phyloP scores from a whole-genome alignment of 2,797 vertebrate genomes.

The Macrochelys suwanniensis region DNA sequence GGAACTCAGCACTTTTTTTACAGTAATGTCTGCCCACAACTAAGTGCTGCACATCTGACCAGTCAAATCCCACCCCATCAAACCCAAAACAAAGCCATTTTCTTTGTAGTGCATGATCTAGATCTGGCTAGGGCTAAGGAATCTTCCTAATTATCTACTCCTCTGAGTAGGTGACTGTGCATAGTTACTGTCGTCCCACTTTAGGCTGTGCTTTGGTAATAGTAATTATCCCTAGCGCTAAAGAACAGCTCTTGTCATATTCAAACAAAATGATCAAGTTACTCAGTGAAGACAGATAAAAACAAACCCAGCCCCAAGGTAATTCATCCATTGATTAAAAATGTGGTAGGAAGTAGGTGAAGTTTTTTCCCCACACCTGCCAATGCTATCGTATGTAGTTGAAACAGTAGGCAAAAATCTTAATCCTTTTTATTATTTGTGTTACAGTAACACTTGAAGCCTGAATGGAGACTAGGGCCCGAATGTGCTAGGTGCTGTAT shows the following conservation, averaged over 20 bases:
- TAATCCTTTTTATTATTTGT: not conserved
- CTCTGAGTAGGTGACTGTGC: not conserved
- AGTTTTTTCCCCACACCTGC: not conserved
- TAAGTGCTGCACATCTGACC: not conserved
- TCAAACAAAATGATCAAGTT: constrained; percentile 9
- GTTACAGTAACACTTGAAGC: not conserved
- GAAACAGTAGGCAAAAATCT: not conserved
- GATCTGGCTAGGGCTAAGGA: not conserved
- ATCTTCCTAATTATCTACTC: not conserved
- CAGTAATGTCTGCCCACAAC: not conserved
- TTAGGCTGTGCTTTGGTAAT: not conserved
- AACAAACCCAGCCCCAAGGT: not conserved
- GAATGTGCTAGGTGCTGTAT: not conserved
- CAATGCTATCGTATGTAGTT: not conserved
- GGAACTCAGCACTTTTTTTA: not conserved
- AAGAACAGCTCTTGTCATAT: not conserved
- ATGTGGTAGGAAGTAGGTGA: not conserved
- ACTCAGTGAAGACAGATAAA: not conserved
- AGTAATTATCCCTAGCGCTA: not conserved
- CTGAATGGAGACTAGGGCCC: not conserved
- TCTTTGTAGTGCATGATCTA: not conserved
- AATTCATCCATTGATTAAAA: not conserved
- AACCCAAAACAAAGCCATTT: not conserved
- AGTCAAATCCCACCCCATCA: accelerated
- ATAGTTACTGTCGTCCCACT: not conserved